A percentile compares a stretch with the other conserved stretches of the same genome.
phyloP scores from a whole-genome alignment of 2,113 vertebrate species.

The Sphyrna mokarran region DNA sequence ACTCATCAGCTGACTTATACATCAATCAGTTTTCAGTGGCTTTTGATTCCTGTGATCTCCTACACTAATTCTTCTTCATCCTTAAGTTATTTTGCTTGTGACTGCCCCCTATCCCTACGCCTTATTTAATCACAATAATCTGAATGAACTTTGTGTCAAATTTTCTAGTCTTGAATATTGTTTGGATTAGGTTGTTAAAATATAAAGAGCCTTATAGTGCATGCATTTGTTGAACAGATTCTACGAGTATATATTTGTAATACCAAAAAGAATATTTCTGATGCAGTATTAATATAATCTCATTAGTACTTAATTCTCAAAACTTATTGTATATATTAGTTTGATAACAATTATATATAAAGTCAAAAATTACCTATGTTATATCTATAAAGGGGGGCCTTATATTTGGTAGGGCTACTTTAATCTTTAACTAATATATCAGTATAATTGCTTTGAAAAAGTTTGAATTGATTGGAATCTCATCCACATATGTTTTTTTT shows the following conservation, averaged over 20 bases:
- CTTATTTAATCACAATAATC: background rate
- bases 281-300: background rate
- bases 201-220: background rate
- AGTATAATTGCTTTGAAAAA: background rate
- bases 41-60: background rate
- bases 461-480: background rate
- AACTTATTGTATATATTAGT: background rate
- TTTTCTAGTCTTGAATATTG: background rate
- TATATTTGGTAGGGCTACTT: background rate
- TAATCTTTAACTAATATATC: background rate
- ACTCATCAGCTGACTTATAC: background rate
- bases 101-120: background rate
- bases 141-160: background rate
- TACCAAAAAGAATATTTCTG: background rate
- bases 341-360: background rate
- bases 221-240: background rate
- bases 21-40: background rate
- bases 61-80: background rate
- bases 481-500: background rate
- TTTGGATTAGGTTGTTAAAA: background rate
- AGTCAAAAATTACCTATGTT: background rate
- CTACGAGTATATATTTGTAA: background rate
- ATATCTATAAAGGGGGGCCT: background rate
- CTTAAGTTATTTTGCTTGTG: background rate
- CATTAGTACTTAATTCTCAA: background rate